Base-by-base conservation (phyloP, 2,113 vertebrate species). In the Sander lucioperca region DNA sequence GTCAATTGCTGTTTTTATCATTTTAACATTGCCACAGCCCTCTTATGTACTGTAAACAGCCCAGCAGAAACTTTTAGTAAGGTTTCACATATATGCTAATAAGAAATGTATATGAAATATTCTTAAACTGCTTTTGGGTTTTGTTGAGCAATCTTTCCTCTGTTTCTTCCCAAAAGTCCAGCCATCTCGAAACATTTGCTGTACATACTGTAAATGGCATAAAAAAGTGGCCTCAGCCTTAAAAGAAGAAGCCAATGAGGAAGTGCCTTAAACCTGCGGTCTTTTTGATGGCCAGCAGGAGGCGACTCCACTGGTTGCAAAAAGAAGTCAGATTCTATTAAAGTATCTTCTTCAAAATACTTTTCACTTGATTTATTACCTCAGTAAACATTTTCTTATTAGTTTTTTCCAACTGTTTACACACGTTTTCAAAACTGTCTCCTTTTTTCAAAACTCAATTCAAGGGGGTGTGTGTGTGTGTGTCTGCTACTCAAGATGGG, bases 21-120 rank as follows among this genome's bases (percentile, higher is more conserved):
- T 65, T 78, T 66, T 21, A 82, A 48, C 67, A 36, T 74, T 61
- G 68, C 48, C 47, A 12, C 71, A 65, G 58, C 69, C 70, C 65
- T 79, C 61, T 85, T 74, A 63, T 80, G 47, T n/a, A 25, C 54
- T n/a, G n/a, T 72, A 74, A 79, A 80, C 81, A 86, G 56, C 58
- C 56, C 58, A n/a, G 54, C 19, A 56, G 39, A 75, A 77, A 62
- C 85, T 82, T 0, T 45, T 48, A 51, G 66, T 56, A 9, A 53
- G 77, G 27, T 66, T 85, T 83, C 61, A 80, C 78, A 70, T 19
- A 67, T n/a, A 77, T 75, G 61, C 77, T 80, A 77, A 81, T 74
- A 27, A 33, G 25, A 73, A 57, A 70, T 66, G 12, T 48, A 23
- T 54, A 45, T 51, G 6, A 77, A 61, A 74, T 61, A 53, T 81